Percentiles rank a stretch among this genome's conserved stretches.
Evolutionary conservation across 2,113 vertebrate genomes (phyloP).

Genomic region (Empidonax alnorum): DNA sequence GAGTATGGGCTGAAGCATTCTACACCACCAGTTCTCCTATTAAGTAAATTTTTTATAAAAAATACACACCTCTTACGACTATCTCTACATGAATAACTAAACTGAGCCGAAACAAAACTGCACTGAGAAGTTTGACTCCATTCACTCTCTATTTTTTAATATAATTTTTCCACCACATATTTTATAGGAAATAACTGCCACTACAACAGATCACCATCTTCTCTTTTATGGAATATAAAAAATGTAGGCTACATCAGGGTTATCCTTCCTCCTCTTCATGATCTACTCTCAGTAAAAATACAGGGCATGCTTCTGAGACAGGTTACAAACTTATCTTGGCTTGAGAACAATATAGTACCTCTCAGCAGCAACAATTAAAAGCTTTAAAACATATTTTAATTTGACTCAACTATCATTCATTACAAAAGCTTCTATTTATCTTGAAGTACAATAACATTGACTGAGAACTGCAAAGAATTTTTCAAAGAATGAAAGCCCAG

Average conservation of each 20-base stretch:
- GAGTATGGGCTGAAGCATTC: not conserved
- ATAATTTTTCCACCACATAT: not conserved
- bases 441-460: not conserved
- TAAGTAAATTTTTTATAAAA: not conserved
- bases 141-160: not conserved
- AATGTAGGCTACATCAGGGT: not conserved
- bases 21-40: not conserved
- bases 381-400: slow-evolving; percentile 39
- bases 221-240: not conserved
- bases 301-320: not conserved
- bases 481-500: not conserved
- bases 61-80: not conserved
- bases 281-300: not conserved
- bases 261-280: not conserved
- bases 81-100: not conserved
- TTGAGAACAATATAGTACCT: slow-evolving; percentile 25
- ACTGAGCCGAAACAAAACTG: not conserved
- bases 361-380: slow-evolving; percentile 25
- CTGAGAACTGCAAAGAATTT: not conserved
- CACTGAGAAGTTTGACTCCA: not conserved
- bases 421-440: slow-evolving; percentile 22
- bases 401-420: slow-evolving; percentile 1
- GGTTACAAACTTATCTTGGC: not conserved
- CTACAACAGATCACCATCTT: slow-evolving; percentile 10
- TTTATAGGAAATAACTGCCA: not conserved